Conservation (phyloP, 2,888 invertebrate genomes). For the Diplazon laetatorius region DNA sequence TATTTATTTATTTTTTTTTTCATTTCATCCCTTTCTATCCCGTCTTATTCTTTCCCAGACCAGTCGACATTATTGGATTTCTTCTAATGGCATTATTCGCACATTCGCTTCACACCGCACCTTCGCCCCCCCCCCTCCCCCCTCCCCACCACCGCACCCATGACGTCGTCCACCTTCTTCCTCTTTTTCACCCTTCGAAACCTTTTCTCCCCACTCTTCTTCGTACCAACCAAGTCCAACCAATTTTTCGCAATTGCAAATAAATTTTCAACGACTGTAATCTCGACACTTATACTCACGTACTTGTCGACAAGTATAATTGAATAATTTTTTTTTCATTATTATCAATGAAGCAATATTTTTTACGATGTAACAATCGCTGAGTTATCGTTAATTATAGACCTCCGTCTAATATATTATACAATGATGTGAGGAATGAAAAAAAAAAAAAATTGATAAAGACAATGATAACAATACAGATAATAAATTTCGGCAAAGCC, state of each 20-base stretch:
- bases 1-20: not conserved
- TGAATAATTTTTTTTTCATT: no score
- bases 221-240: not conserved
- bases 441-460: no score
- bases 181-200: not conserved
- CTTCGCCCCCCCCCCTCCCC: conserved; percentile 7
- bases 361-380: no score
- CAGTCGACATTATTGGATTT: conserved; percentile 70
- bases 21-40: not conserved
- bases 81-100: conserved; percentile 71
- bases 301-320: no score
- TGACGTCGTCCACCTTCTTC: not conserved
- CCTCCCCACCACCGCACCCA: not conserved
- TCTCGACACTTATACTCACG: no score
- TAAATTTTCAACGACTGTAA: no score
- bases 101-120: conserved; percentile 26
- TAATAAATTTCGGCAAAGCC: no score
- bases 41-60: conserved; percentile 39
- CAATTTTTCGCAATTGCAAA: not conserved
- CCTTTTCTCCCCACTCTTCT: not conserved
- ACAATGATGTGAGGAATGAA: no score
- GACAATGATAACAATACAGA: no score
- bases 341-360: no score
- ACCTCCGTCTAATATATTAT: no score
- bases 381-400: no score